These are phyloP conservation scores for Limenitis camilla DNA, from an alignment of 2,888 invertebrate genomes.

Conservation along the genomic window DNA sequence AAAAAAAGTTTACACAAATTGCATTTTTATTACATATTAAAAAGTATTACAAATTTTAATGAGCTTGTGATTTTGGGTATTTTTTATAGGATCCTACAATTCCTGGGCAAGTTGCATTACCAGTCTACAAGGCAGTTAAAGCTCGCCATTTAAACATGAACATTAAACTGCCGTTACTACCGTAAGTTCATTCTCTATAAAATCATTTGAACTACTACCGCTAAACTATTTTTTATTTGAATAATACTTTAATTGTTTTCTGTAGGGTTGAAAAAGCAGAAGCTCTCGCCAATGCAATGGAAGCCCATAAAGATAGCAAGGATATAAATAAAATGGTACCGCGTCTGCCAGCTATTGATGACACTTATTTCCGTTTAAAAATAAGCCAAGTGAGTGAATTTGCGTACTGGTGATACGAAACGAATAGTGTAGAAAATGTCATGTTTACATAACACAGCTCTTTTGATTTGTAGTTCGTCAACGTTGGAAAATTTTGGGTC, in stretches of 20 bases:
- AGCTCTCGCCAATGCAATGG: slow-evolving; percentile 53
- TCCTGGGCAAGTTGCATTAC: slow-evolving; percentile 76
- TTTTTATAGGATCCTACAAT: slow-evolving; percentile 55
- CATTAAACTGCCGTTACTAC: slow-evolving; percentile 70
- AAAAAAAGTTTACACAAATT: too few relatives aligned
- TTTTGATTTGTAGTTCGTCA: slow-evolving; percentile 60
- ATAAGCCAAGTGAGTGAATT: slow-evolving; percentile 71
- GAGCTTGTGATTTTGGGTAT: background rate
- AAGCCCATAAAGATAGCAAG: slow-evolving; percentile 28
- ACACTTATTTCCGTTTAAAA: slow-evolving; percentile 67
- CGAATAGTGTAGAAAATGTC: too few relatives aligned
- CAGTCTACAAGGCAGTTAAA: slow-evolving; percentile 85
- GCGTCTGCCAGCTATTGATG: slow-evolving; percentile 75
- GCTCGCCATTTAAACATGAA: slow-evolving; percentile 74
- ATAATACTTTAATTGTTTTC: slow-evolving; percentile 5
- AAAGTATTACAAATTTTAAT: too few relatives aligned
- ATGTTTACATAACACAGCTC: too few relatives aligned
- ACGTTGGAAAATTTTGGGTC: slow-evolving; percentile 81
- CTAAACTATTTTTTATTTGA: background rate
- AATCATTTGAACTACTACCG: background rate
- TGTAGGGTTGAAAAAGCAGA: slow-evolving; percentile 65
- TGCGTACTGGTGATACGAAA: too few relatives aligned
- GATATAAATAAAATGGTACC: slow-evolving; percentile 51
- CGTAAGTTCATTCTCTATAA: slow-evolving; percentile 59
- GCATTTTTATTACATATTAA: too few relatives aligned